Evolutionary conservation across 1,140 invertebrate genomes (phyloP).

Genomic region (Orius laevigatus): DNA sequence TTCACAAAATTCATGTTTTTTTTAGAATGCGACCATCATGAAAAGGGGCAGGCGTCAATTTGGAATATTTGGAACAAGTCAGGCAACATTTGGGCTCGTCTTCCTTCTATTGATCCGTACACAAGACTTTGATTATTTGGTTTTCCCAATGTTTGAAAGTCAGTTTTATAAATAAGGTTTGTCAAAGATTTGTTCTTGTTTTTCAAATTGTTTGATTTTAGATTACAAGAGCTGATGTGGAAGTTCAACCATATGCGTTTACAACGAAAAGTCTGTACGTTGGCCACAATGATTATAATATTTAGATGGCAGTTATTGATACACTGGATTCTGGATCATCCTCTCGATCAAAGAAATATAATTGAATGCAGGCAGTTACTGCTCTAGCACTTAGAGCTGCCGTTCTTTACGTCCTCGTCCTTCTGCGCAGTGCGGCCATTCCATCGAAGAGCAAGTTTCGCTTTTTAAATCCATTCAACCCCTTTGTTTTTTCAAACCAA

Average conservation of each 20-base stretch:
- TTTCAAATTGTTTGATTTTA: too few relatives aligned
- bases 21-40: conserved; percentile 90
- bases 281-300: conserved; percentile 98
- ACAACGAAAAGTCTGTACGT: conserved; percentile 98
- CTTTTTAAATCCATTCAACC: conserved; percentile 92
- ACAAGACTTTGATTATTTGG: conserved; percentile 97
- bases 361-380: conserved; percentile 99
- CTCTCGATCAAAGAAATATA: conserved; percentile 89
- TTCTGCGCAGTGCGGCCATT: conserved; percentile 92
- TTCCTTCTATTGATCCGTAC: conserved; percentile 97
- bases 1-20: background rate
- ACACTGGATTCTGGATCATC: conserved; percentile 98
- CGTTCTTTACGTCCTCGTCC: conserved; percentile 85
- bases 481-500: conserved; percentile 90
- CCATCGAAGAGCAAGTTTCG: conserved; percentile 72
- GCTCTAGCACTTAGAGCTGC: conserved; percentile 93
- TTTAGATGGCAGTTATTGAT: conserved; percentile 91
- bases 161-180: conserved; percentile 95
- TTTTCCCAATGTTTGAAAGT: conserved; percentile 99
- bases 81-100: conserved; percentile 94
- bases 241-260: conserved; percentile 98
- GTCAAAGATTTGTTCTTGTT: too few relatives aligned
- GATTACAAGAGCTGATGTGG: conserved; percentile 97
- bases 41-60: conserved; percentile 83
- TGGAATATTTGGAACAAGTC: conserved; percentile 96